These are phyloP conservation scores for Spilogale gracilis DNA, from an alignment of 2,113 vertebrate genomes.

Conservation along the genomic window DNA sequence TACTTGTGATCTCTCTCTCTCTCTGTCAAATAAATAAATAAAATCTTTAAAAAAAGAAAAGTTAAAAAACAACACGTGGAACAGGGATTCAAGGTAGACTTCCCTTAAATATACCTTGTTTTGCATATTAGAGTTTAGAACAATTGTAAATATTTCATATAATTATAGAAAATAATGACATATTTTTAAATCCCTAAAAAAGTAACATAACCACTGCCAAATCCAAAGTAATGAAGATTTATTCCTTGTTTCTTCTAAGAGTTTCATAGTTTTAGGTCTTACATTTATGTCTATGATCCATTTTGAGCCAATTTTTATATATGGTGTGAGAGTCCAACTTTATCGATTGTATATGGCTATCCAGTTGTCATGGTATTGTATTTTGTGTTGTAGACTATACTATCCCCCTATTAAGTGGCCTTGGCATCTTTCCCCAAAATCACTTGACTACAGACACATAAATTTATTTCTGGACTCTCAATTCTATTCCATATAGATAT, in stretches of 20 bases:
- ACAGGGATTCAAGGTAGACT: too few species aligned
- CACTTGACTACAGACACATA: neutral
- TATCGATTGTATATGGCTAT: neutral
- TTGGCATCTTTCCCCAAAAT: neutral
- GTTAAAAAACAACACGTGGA: too few species aligned
- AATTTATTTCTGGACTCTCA: neutral
- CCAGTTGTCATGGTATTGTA: neutral
- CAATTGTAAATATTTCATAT: too few species aligned
- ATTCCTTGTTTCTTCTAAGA: neutral
- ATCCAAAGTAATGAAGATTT: neutral
- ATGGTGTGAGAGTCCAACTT: neutral
- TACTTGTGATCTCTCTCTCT: neutral
- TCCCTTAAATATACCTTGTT: too few species aligned
- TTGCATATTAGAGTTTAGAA: too few species aligned
- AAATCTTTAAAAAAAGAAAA: neutral
- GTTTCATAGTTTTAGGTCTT: neutral
- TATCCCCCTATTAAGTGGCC: neutral
- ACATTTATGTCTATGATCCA: neutral
- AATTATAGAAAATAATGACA: too few species aligned
- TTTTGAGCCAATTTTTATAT: neutral
- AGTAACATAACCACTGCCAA: neutral
- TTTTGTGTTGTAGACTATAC: neutral
- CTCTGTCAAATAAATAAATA: neutral
- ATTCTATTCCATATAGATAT: neutral
- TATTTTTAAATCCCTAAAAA: too few species aligned